Evolutionary conservation across 2,797 vertebrate species (phyloP), one percentile per base, ranked within the genome.

Genomic region (Gobionotothen gibberifrons): DNA sequence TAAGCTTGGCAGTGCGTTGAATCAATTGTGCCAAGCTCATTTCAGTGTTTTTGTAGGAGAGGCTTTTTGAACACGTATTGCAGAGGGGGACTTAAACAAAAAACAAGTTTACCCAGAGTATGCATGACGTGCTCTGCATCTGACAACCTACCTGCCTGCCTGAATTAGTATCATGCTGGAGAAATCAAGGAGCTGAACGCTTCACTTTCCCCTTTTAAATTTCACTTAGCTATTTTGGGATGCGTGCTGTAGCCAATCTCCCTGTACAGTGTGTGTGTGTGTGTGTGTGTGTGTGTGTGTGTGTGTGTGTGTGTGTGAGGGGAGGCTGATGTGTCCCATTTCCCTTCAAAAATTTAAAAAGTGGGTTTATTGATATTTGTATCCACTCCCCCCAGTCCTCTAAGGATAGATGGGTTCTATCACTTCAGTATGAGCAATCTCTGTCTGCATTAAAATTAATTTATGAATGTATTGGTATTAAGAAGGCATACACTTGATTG

Each of bases 211-310:
- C 26, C 53, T 53, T 57, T 85, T 87, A 78, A 56, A 81, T 81
- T 69, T 70, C 64, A 64, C 66, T 58, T 54, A 56, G 84, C 83
- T 87, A 83, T 90, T 90, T 87, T 63, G 58, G 87, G 80, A 75
- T 51, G 42, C 2, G 1, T 39, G 62, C 60, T 63, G 69, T 39
- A 68, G 63, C 70, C 69, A 40, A 15, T 75, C 44, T 69, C 2
- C 32, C 3, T 0, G 7, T 46, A 21, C n/a, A 19, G 52, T 0
- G 4, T 46, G 26, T 21, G 40, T 49, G 44, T 57, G 32, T 40
- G 29, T 73, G 36, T 14, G 52, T 22, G 26, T 54, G 32, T 15
- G n/a, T 12, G 2, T 59, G n/a, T 26, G 16, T 53, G 44, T 57
- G n/a, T 39, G 44, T 9, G 62, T 54, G 43, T 14, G 52, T 22